phyloP scores from a whole-genome alignment of 30 jellyfish, hydroid and myxozoan genomes.

The Aurelia coerulea region DNA sequence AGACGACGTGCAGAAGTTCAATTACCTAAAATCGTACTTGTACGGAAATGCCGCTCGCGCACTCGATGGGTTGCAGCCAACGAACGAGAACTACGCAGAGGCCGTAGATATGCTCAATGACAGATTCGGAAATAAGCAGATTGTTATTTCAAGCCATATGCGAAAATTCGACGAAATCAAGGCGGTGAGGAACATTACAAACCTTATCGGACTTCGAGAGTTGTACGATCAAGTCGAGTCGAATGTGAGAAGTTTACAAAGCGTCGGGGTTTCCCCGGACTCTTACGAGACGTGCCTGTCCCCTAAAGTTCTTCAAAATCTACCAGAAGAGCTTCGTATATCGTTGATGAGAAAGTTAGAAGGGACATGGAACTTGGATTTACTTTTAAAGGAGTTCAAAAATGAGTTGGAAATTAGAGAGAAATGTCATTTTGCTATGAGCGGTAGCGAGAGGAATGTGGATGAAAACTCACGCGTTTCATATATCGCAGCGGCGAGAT shows the following conservation, averaged over 20 bases:
- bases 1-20: not conserved
- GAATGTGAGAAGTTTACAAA: not conserved
- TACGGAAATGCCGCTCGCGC: not conserved
- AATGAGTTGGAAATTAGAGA: no score
- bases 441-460: not conserved
- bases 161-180: not conserved
- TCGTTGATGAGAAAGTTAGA: no score
- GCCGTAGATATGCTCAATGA: not conserved
- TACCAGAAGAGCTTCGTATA: no score
- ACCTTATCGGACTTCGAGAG: not conserved
- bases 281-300: no score
- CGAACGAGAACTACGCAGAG: not conserved
- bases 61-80: not conserved
- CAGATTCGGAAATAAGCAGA: not conserved
- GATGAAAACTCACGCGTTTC: not conserved
- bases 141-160: not conserved
- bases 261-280: no score
- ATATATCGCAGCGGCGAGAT: not conserved
- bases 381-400: no score
- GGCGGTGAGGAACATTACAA: not conserved
- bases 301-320: no score
- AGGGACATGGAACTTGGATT: no score
- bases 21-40: no score
- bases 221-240: not conserved
- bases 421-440: no score